Conservation (phyloP, 2,797 vertebrate species). For the Catamblyrhynchus diadema region DNA sequence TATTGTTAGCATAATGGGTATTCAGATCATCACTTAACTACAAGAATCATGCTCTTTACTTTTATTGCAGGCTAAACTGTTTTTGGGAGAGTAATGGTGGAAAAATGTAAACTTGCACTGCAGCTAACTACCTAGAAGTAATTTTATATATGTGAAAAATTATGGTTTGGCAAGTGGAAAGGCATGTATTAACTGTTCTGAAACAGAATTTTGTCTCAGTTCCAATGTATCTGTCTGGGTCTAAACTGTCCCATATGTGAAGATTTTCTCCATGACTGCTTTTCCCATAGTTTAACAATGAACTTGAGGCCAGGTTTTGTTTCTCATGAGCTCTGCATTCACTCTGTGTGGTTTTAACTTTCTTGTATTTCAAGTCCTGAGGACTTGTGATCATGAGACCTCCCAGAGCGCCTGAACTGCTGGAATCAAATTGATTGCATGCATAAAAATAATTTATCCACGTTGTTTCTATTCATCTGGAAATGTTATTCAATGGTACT, state of each 20-base stretch:
- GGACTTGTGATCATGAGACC: neutral
- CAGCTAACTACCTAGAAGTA: neutral
- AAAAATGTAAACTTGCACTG: conserved; percentile 2
- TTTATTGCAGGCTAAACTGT: neutral
- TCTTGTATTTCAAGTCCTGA: neutral
- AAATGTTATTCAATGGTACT: neutral
- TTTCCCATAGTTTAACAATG: conserved; percentile 16
- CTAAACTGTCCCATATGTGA: conserved; percentile 37
- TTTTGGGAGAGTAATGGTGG: neutral
- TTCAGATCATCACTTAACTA: neutral
- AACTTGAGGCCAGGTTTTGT: neutral
- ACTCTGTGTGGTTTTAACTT: conserved; percentile 19
- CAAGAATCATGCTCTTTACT: neutral
- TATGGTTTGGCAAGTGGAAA: neutral
- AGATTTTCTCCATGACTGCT: neutral
- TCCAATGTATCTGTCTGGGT: neutral
- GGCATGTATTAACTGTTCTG: neutral
- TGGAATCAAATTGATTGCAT: neutral
- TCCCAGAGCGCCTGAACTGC: neutral
- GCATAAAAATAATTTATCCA: neutral
- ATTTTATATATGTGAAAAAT: neutral
- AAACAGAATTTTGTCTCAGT: neutral
- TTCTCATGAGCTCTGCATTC: neutral
- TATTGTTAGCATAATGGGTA: neutral
- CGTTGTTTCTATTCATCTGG: neutral